A percentile compares a stretch with the other conserved stretches of the same genome.
These are phyloP conservation scores for Bombus balteatus DNA, from an alignment of 1,140 invertebrate genomes.

Conservation along the genomic window DNA sequence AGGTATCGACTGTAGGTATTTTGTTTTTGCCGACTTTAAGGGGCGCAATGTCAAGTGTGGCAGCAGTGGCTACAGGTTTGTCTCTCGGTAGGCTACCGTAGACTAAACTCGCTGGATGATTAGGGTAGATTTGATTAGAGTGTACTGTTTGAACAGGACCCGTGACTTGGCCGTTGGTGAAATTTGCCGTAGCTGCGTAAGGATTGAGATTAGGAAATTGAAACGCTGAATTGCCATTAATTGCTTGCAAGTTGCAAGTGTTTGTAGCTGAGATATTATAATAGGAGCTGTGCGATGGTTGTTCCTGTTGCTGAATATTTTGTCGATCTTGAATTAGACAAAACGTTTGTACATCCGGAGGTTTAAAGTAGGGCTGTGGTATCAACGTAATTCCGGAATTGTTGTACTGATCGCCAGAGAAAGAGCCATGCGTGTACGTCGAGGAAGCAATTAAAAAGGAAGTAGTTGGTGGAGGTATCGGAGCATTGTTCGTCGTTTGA, in stretches of 20 bases:
- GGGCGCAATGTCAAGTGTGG: constrained; percentile 22
- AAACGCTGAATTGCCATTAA: constrained; percentile 64
- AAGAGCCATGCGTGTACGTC: constrained; percentile 64
- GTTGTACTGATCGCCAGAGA: constrained; percentile 67
- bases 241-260: constrained; percentile 65
- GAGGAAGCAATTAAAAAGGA: constrained; percentile 71
- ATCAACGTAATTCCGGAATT: constrained; percentile 66
- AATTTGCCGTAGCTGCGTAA: constrained; percentile 52
- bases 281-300: constrained; percentile 61
- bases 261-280: constrained; percentile 69
- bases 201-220: constrained; percentile 63
- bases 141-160: constrained; percentile 44
- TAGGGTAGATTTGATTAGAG: constrained; percentile 62
- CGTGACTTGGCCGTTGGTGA: constrained; percentile 59
- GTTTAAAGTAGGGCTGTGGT: constrained; percentile 73
- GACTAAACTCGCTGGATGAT: constrained; percentile 55
- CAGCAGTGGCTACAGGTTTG: constrained; percentile 28
- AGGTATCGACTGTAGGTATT: constrained; percentile 10
- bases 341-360: constrained; percentile 69
- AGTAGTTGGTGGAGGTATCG: constrained; percentile 54
- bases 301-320: constrained; percentile 53
- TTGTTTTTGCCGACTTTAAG: constrained; percentile 48
- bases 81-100: constrained; percentile 54
- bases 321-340: constrained; percentile 70
- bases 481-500: constrained; percentile 58